Evolutionary conservation across 35 echinoderm and acorn worm genomes (phyloP), one percentile per base, ranked within the genome.

Genomic region (Lytechinus variegatus): DNA sequence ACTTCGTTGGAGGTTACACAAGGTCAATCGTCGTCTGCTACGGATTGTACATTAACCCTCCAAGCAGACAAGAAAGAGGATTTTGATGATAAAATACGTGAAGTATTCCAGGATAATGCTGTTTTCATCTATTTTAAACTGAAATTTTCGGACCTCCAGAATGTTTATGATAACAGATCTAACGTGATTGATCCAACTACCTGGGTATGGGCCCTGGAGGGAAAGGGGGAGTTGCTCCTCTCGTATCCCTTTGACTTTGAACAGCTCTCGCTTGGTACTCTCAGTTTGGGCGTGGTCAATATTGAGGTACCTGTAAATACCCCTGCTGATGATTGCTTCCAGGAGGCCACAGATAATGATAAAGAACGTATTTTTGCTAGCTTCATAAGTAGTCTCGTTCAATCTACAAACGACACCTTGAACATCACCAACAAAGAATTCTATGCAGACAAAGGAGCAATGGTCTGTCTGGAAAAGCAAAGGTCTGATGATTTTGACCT

Each of bases 51-150:
- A 21, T 90, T 90, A 27, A 90, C 88, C 5, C n/a, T 90, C 88
- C 28, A 5, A 90, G 0, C 16, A 7, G 55, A 57, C 0, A 54
- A 55, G n/a, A 57, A 93, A 55, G 53, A 2, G 57, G 92, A 55
- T 27, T 14, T 55, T 24, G 92, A 55, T 1, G 92, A 93, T n/a
- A 54, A 54, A 7, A 53, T 93, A 10, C 10, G 27, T 21, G 92
- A 93, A 27, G 55, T 93, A 0, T 57, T 93, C 1, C 53, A 27
- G 28, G 95, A 96, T 6, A 96, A 95, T 5, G 89, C 94, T 29
- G 87, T 96, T 61, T 97, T 98, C 86, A 66, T 98, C 71, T 97
- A 98, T 79, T 90, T 98, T 33, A 96, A 98, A 53, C 86, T 98
- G 24, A 94, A 96, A 11, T 97, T 98, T 61, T 1, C 28, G 13